These are phyloP conservation scores for Cryptomyrus ogoouensis DNA, from an alignment of 2,113 vertebrate species.

Conservation along the genomic window DNA sequence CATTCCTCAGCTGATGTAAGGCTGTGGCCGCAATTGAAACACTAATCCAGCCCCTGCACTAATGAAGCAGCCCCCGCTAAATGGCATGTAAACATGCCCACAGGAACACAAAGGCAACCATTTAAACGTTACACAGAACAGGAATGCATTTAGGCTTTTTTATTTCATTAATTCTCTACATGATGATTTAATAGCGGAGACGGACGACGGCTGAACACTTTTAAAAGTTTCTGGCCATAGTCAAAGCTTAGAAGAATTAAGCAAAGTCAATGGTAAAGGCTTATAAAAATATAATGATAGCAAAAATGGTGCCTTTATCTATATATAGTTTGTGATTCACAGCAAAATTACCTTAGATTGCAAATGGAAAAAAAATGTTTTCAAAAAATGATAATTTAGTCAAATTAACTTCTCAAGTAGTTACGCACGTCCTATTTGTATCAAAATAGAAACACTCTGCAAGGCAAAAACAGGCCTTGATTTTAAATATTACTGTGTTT, in stretches of 20 bases:
- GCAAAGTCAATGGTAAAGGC: background rate
- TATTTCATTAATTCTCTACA: background rate
- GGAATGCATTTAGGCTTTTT: background rate
- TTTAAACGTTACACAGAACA: background rate
- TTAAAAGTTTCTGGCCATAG: background rate
- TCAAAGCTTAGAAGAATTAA: background rate
- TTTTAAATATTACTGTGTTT: conserved; percentile 29
- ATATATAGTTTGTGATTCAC: background rate
- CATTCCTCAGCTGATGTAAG: background rate
- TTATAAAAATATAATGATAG: background rate
- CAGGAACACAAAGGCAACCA: background rate
- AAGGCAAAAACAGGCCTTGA: conserved; percentile 48
- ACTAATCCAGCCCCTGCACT: background rate
- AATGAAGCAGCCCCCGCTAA: background rate
- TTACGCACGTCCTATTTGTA: conserved; percentile 55
- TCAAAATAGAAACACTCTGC: conserved; percentile 41
- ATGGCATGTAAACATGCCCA: background rate
- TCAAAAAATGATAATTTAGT: conserved; percentile 60
- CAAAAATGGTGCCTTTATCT: background rate
- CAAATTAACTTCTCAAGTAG: conserved; percentile 68
- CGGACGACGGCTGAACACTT: background rate
- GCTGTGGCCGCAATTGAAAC: background rate
- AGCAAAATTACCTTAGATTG: conserved; percentile 49
- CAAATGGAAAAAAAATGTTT: conserved; percentile 55
- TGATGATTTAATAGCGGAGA: conserved; percentile 5